Percentiles rank a stretch among this genome's conserved stretches.
Evolutionary conservation across 2,113 vertebrate genomes (phyloP).

Genomic region (Ochotona princeps): DNA sequence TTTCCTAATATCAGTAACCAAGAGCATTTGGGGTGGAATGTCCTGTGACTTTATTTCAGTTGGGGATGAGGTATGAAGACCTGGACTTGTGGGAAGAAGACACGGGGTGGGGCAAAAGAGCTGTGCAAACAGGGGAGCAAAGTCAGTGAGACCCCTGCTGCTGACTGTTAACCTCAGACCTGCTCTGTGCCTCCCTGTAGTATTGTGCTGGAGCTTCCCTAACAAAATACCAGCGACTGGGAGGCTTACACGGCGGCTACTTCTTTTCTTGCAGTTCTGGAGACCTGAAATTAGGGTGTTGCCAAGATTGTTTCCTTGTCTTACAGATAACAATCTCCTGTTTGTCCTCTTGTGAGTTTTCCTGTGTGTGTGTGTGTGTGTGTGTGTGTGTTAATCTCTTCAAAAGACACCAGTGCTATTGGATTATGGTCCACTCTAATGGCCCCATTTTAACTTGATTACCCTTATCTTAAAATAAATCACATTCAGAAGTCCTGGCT

Average conservation of each 20-base stretch:
- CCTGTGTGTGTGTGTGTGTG: background rate
- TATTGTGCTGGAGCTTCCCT: fast-evolving
- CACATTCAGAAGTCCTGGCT: background rate
- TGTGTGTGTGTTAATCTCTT: background rate
- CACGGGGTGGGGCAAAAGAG: background rate
- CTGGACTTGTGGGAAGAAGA: background rate
- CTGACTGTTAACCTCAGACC: fast-evolving
- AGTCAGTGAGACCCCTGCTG: too few relatives aligned
- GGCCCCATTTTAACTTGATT: background rate
- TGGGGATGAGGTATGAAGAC: fast-evolving
- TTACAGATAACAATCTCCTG: too few relatives aligned
- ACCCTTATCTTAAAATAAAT: background rate
- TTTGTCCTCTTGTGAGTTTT: background rate
- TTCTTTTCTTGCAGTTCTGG: background rate
- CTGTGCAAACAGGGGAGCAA: background rate
- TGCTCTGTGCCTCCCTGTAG: background rate
- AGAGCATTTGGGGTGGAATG: background rate
- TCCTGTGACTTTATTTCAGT: background rate
- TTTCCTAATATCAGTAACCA: background rate
- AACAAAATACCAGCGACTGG: background rate
- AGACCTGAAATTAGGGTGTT: background rate
- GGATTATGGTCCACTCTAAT: background rate
- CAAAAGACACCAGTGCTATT: background rate
- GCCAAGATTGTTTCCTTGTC: background rate
- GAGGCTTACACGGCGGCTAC: background rate